phyloP scores from a whole-genome alignment of 2,888 invertebrate species.

The Tuta absoluta region DNA sequence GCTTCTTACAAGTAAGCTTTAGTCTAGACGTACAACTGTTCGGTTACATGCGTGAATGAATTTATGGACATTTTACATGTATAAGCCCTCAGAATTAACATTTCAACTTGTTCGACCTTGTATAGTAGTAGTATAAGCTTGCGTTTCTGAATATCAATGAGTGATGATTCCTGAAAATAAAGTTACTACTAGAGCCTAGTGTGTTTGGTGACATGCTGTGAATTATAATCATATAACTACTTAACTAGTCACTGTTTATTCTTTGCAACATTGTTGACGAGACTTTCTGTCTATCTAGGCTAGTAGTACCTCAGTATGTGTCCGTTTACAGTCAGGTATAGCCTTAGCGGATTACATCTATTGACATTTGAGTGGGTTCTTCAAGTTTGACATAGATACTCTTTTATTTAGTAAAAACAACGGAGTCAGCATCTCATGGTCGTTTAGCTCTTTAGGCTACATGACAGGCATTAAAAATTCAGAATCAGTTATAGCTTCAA shows the following conservation, averaged over 20 bases:
- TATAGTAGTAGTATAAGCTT: background rate
- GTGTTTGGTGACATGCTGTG: background rate
- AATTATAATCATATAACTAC: no score
- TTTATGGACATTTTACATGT: conserved; percentile 3
- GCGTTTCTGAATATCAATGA: conserved; percentile 4
- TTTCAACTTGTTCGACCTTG: background rate
- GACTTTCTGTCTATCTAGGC: background rate
- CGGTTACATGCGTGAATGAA: conserved; percentile 9
- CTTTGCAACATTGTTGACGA: conserved; percentile 2
- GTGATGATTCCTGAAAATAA: conserved; percentile 9
- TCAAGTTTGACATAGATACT: no score
- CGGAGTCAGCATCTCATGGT: no score
- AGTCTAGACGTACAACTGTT: conserved; percentile 16
- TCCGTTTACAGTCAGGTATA: background rate
- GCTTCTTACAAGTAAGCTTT: conserved; percentile 28
- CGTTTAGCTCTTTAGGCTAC: no score
- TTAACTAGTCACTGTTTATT: background rate
- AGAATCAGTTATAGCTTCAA: no score
- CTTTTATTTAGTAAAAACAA: no score
- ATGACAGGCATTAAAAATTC: no score
- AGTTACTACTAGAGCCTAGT: background rate
- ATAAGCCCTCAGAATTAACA: conserved; percentile 1
- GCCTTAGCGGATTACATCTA: no score
- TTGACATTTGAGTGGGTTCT: no score
- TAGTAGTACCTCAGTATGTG: background rate